Conservation (phyloP, 2,888 invertebrate species). For the Drosophila emarginata region DNA sequence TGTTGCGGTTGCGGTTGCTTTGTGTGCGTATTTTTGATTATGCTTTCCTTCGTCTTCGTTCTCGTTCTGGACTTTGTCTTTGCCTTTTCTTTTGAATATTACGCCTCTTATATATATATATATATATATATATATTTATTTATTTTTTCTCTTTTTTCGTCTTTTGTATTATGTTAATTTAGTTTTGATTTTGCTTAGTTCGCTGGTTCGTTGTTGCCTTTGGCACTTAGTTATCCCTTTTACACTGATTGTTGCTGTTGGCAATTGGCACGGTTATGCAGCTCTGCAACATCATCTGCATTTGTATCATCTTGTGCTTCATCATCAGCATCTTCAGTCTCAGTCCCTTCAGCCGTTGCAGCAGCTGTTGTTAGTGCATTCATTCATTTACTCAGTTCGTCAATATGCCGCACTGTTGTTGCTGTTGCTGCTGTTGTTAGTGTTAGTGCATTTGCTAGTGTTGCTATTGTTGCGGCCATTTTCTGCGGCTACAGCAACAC, state of each 20-base stretch:
- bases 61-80: constrained; percentile 10
- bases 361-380: constrained; percentile 46
- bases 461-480: constrained; percentile 54
- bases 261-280: constrained; percentile 54
- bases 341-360: constrained; percentile 32
- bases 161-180: constrained; percentile 57
- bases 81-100: constrained; percentile 12
- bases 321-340: constrained; percentile 22
- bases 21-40: constrained; percentile 38
- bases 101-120: not conserved
- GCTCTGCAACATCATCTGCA: constrained; percentile 49
- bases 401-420: constrained; percentile 33
- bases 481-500: constrained; percentile 46
- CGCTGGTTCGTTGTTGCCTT: constrained; percentile 39
- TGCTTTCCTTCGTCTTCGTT: constrained; percentile 30
- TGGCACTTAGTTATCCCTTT: constrained; percentile 58
- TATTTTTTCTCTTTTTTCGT: constrained; percentile 29
- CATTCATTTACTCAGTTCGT: constrained; percentile 53
- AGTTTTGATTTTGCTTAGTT: constrained; percentile 50
- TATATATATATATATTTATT: not conserved
- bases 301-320: constrained; percentile 46
- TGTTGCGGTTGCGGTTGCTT: constrained; percentile 5
- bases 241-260: constrained; percentile 41
- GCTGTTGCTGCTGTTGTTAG: constrained; percentile 39
- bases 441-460: constrained; percentile 33